A percentile compares a stretch with the other conserved stretches of the same genome.
These are phyloP conservation scores for Acanthopleura granulata DNA, from an alignment of 2,888 invertebrate species.

Conservation along the genomic window DNA sequence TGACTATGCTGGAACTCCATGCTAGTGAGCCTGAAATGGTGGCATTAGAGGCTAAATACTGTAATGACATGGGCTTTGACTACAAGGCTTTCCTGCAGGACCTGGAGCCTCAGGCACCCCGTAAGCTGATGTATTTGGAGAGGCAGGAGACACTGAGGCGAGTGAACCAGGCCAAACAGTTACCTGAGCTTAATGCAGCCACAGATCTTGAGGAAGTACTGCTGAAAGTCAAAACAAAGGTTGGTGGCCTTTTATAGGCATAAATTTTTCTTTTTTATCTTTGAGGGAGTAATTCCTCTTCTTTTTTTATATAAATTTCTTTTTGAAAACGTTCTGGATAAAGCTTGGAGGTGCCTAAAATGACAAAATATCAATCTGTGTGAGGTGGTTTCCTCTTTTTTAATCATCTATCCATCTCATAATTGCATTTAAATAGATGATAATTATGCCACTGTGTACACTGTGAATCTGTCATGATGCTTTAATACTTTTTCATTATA, in stretches of 20 bases:
- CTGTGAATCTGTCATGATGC: too few relatives aligned
- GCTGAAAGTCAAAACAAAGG: constrained; percentile 67
- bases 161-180: constrained; percentile 51
- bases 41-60: constrained; percentile 65
- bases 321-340: too few relatives aligned
- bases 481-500: too few relatives aligned
- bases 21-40: constrained; percentile 61
- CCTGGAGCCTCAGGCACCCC: constrained; percentile 57
- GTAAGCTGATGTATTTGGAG: constrained; percentile 59
- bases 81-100: constrained; percentile 65
- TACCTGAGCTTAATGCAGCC: constrained; percentile 52
- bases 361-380: too few relatives aligned
- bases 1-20: constrained; percentile 65
- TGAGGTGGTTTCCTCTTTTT: too few relatives aligned
- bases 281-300: too few relatives aligned
- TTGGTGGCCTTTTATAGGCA: constrained; percentile 26
- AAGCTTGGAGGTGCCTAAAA: too few relatives aligned
- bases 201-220: constrained; percentile 64
- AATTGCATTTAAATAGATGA: too few relatives aligned
- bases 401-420: too few relatives aligned
- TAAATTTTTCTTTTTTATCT: too few relatives aligned
- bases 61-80: constrained; percentile 67
- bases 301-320: too few relatives aligned
- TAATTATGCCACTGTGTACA: too few relatives aligned
- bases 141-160: constrained; percentile 56